Base-by-base conservation (phyloP, 2,113 vertebrate species). In the Saguinus imperator region DNA sequence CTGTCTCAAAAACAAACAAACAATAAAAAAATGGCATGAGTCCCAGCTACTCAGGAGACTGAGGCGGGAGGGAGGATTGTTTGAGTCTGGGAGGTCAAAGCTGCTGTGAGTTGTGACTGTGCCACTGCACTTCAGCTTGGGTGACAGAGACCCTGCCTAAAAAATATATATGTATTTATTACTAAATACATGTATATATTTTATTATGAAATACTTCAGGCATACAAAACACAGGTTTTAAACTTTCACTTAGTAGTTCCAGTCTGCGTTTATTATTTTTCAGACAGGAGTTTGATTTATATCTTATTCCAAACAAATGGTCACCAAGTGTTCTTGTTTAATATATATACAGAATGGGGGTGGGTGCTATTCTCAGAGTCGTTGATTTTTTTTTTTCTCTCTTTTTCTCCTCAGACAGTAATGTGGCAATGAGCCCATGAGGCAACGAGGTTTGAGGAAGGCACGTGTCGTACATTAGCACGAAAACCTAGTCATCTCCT, bases 241-340 rank as follows among this genome's bases (percentile, higher is more conserved):
- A 95, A 25, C 40, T 61, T 8, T 87, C 13, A 73, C 11, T n/a
- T 50, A 66, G 25, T 85, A 43, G 55, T 89, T 48, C 57, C 43
- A 16, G 84, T 20, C 29, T 68, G 23, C 45, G 91, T 95, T 89
- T 84, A 55, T 92, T 10, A 17, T 83, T 94, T 95, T 91, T 94
- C 29, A 86, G 35, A 68, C 21, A 57, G 72, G 8, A 73, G 40
- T 96, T 92, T 96, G 48, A 84, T 77, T 43, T 37, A 14, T 82
- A 32, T 95, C 50, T 90, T 92, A 81, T 21, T 83, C 37, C 20
- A 95, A 87, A 25, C 70, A 86, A 55, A 20, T 94, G 70, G 50
- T 83, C 43, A 91, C 13, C n/a, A 57, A 14, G 32, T 77, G 37
- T 94, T 95, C 52, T 91, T 87, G 43, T 66, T 80, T 94, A 83